These are phyloP conservation scores for Macropus fuliginosus DNA, from an alignment of 2,797 vertebrate genomes.

Conservation along the genomic window DNA sequence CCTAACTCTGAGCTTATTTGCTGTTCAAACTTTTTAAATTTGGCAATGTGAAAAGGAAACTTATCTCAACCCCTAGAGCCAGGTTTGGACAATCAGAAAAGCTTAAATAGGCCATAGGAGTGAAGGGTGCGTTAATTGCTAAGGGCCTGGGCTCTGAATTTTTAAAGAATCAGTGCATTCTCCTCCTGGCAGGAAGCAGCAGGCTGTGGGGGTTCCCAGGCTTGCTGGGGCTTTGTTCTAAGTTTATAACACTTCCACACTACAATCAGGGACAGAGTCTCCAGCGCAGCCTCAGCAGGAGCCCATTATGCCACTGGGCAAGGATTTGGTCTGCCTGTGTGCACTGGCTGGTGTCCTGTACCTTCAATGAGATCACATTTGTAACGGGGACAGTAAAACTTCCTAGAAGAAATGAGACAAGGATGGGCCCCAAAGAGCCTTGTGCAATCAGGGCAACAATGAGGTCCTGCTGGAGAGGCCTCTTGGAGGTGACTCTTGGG, in stretches of 20 bases:
- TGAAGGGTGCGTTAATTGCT: constrained; percentile 63
- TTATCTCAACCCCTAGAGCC: constrained; percentile 47
- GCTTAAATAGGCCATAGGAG: constrained; percentile 34
- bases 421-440: constrained; percentile 17
- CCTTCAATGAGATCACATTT: constrained; percentile 60
- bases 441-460: constrained; percentile 47
- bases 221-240: constrained; percentile 56
- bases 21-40: constrained; percentile 49
- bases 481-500: background rate
- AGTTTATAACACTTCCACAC: constrained; percentile 67
- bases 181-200: constrained; percentile 71
- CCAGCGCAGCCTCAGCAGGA: constrained; percentile 45
- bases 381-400: constrained; percentile 41
- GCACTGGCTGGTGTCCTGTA: constrained; percentile 32
- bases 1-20: constrained; percentile 2
- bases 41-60: constrained; percentile 18
- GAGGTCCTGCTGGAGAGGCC: constrained; percentile 9
- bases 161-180: constrained; percentile 73
- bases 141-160: constrained; percentile 69
- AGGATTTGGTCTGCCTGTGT: constrained; percentile 41
- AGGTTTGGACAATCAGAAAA: background rate
- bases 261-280: constrained; percentile 67
- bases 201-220: constrained; percentile 60
- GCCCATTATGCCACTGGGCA: constrained; percentile 69
- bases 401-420: constrained; percentile 41